Base-by-base conservation (phyloP, 2,113 vertebrate genomes). In the Oryzias melastigma region DNA sequence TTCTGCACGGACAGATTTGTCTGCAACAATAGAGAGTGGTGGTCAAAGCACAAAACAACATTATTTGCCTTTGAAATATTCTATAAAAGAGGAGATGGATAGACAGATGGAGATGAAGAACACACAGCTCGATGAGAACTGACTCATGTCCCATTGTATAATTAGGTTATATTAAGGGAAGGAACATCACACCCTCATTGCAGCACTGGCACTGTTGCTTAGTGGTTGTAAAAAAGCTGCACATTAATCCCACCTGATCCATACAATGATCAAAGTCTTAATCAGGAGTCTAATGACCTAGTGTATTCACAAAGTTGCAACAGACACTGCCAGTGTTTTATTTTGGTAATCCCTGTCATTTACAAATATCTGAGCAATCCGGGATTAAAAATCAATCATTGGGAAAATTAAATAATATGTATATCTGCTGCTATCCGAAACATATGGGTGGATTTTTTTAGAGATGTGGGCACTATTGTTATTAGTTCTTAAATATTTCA, bases 171-270 rank as follows among this genome's bases (percentile, higher is more conserved):
- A 83, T 88, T 85, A 82, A 77, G 81, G 68, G 78, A 81, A 81
- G 75, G 85, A 85, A 84, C 83, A 87, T 88, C 83, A 58, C 86
- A 89, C 86, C 81, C 83, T 87, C 73, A 55, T 82, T 81, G 66
- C 81, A 74, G 71, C 69, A 77, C 58, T 68, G 72, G 73, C 43
- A 52, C 59, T 65, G 71, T 60, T 62, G 59, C 73, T 73, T 78
- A 47, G 58, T 59, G 64, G 52, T 67, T 65, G 66, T 69, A 52
- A 61, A 75, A 35, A 35, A 35, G 2, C 10, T 1, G 59, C 59
- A 58, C 42, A 18, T 49, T 61, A 66, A 55, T 68, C 40, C 62
- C 70, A 62, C 54, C 68, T 40, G 43, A 43, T 61, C 35, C 42
- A 65, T 61, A 57, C 35, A 10, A 58, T 22, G 19, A 61, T n/a